Evolutionary conservation across 1,140 invertebrate species (phyloP), one percentile per base, ranked within the genome.

Genomic region (Pseudomyrmex concolor): DNA sequence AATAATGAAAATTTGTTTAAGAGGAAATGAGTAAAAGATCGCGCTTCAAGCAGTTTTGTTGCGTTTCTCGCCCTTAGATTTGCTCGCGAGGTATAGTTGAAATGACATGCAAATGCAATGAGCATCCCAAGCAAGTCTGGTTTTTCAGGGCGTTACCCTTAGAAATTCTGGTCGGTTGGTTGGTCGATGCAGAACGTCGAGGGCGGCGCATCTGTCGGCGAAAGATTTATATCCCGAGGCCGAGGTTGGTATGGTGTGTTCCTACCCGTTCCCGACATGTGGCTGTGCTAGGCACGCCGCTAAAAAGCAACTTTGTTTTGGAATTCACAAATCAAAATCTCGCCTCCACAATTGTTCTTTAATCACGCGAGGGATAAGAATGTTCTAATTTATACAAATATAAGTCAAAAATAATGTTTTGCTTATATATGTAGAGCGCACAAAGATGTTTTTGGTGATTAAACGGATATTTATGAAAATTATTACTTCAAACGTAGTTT

Each of bases 151-250:
- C 92, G 92, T 92, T 86, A 90, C 92, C 89, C 89, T 89, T 51
- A 71, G 87, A 90, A 89, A 90, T 90, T 92, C 90, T 89, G 86
- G 84, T 90, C 82, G 86, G 87, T 90, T 91, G 92, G 91, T 93
- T 93, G 92, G 92, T 92, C 85, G 90, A 90, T 84, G 88, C 85
- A 83, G 83, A 88, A 83, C 84, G 81, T 88, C 73, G 90, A 91
- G 90, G 92, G 92, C 92, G 92, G 92, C 88, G 91, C 92, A 90
- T 92, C 91, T 91, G 92, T 93, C 92, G 83, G 87, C 91, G 74
- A 71, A 90, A 93, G 92, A 93, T 93, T 93, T 93, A 93, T 93
- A 91, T 92, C 84, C 90, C 74, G 86, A 87, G 82, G 85, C 86
- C 86, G 81, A 85, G 81, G 89, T 90, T 89, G 34, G 34, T 34